Conservation (phyloP, 2,888 invertebrate genomes). For the Amorpha juglandis region DNA sequence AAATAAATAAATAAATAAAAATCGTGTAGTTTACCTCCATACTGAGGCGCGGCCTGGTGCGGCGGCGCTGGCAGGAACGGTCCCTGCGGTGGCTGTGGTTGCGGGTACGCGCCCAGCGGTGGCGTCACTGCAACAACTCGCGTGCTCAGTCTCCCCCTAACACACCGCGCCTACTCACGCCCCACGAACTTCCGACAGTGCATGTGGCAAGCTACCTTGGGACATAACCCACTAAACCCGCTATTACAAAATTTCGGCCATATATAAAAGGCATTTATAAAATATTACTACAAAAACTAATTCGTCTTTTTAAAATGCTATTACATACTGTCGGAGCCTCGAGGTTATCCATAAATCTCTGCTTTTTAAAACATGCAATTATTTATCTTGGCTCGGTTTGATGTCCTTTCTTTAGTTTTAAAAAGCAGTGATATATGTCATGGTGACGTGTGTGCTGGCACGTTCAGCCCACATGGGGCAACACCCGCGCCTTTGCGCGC, state of each 20-base stretch:
- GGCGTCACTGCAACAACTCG: constrained; percentile 81
- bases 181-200: constrained; percentile 18
- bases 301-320: background rate
- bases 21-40: constrained; percentile 63
- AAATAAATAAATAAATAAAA: too few species aligned
- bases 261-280: background rate
- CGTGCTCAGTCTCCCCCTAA: constrained; percentile 41
- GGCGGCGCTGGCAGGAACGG: constrained; percentile 87
- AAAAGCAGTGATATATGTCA: constrained; percentile 17
- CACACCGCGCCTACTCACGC: constrained; percentile 26
- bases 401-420: background rate
- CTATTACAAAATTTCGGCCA: background rate
- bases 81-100: constrained; percentile 84
- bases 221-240: background rate
- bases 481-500: constrained; percentile 40
- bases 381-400: background rate
- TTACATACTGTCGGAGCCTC: constrained; percentile 12
- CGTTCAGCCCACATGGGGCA: constrained; percentile 13
- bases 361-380: background rate
- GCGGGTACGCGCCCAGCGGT: constrained; percentile 84
- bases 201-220: constrained; percentile 5
- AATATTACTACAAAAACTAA: constrained; percentile 16
- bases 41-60: constrained; percentile 84
- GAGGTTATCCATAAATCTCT: constrained; percentile 8
- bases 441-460: background rate